These are phyloP conservation scores for Nasua narica DNA, from an alignment of 2,797 vertebrate genomes.

Conservation along the genomic window DNA sequence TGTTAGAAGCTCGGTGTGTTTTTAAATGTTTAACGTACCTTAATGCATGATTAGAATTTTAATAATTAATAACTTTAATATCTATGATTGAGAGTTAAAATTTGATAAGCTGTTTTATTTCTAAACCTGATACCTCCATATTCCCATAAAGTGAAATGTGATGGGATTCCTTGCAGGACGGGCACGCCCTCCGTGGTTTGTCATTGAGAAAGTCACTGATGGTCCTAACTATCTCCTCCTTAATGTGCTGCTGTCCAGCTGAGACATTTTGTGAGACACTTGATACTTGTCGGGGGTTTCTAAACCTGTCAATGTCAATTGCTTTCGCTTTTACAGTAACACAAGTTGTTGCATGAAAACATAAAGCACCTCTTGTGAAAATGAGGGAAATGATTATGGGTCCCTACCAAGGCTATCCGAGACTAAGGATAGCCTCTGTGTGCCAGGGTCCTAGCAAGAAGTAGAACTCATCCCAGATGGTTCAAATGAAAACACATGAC, in stretches of 20 bases:
- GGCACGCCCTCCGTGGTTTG: not conserved
- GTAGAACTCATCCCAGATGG: not conserved
- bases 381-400: not conserved
- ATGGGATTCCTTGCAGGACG: not conserved
- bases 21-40: constrained; percentile 43
- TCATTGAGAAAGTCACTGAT: constrained; percentile 20
- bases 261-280: not conserved
- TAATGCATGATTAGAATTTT: constrained; percentile 32
- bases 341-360: not conserved
- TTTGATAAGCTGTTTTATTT: constrained; percentile 44
- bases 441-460: not conserved
- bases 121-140: constrained; percentile 48
- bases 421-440: not conserved
- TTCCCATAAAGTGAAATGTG: not conserved
- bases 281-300: not conserved
- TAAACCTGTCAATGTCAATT: not conserved
- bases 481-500: not conserved
- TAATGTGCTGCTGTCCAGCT: not conserved
- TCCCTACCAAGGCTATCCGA: not conserved
- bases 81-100: constrained; percentile 41
- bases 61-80: constrained; percentile 54
- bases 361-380: not conserved
- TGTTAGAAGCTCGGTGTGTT: constrained; percentile 20
- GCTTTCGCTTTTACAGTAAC: not conserved
- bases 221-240: not conserved